Evolutionary conservation across 2,797 vertebrate species (phyloP).

Genomic region (Chelmon rostratus): DNA sequence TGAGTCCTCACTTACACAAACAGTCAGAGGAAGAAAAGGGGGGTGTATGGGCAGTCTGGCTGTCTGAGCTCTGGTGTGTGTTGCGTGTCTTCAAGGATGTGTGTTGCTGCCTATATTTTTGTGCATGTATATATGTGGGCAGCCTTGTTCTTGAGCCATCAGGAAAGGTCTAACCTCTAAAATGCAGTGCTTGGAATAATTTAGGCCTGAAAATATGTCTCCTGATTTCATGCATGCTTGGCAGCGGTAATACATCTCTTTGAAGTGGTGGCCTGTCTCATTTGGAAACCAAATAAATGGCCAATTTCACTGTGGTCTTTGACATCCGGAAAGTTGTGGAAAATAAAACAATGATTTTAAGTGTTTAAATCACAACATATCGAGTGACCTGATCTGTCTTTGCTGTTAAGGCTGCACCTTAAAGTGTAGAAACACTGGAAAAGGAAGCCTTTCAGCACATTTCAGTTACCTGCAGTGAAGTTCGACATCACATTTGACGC

Average conservation of each 20-base stretch:
- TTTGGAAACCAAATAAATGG: slow-evolving; percentile 79
- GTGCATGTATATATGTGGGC: slow-evolving; percentile 21
- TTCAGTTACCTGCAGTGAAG: slow-evolving; percentile 1
- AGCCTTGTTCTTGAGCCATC: slow-evolving; percentile 59
- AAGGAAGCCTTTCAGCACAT: slow-evolving; percentile 43
- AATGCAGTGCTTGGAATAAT: slow-evolving; percentile 66
- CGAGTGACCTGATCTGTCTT: slow-evolving; percentile 21
- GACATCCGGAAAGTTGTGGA: slow-evolving; percentile 74
- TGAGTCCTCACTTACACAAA: slow-evolving; percentile 69
- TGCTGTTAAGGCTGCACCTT: too few species aligned
- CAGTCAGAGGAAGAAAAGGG: slow-evolving; percentile 41
- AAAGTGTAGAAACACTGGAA: slow-evolving; percentile 5
- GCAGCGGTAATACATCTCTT: slow-evolving; percentile 75
- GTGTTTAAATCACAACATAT: slow-evolving; percentile 43
- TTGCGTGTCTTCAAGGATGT: slow-evolving; percentile 38
- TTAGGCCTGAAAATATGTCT: slow-evolving; percentile 72
- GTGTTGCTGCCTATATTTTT: slow-evolving; percentile 29
- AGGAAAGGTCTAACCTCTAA: slow-evolving; percentile 61
- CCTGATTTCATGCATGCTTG: slow-evolving; percentile 76
- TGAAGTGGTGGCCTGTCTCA: slow-evolving; percentile 76
- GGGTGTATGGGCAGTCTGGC: slow-evolving; percentile 41
- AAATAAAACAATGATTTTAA: slow-evolving; percentile 60
- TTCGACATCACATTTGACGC: slow-evolving; percentile 35
- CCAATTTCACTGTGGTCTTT: slow-evolving; percentile 63
- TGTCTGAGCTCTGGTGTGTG: slow-evolving; percentile 45